phyloP scores from a whole-genome alignment of 2,113 vertebrate genomes.

The Stigmatopora nigra region DNA sequence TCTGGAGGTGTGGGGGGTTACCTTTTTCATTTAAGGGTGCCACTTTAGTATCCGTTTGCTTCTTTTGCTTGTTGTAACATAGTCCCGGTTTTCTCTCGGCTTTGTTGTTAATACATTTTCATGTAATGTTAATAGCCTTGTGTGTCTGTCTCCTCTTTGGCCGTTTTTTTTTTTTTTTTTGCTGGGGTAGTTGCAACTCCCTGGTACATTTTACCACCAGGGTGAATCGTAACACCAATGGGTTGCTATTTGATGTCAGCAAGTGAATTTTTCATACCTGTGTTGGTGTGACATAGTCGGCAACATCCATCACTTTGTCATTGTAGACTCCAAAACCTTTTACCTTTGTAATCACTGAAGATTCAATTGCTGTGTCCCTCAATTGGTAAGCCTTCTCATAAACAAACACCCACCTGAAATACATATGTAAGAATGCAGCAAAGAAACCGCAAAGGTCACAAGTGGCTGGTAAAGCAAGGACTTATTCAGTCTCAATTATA shows the following conservation, averaged over 20 bases:
- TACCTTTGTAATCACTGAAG: conserved; percentile 90
- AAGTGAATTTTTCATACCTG: conserved; percentile 73
- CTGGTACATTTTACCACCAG: too few species aligned
- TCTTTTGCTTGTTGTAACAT: too few species aligned
- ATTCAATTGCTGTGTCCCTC: conserved; percentile 83
- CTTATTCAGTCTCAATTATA: neutral
- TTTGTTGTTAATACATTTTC: too few species aligned
- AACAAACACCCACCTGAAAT: conserved; percentile 84
- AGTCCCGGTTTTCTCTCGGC: too few species aligned
- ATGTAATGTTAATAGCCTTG: too few species aligned
- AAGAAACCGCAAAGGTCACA: neutral
- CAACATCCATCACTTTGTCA: conserved; percentile 82
- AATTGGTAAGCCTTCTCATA: conserved; percentile 90
- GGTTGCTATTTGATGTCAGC: neutral
- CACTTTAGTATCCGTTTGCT: too few species aligned
- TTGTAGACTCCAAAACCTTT: conserved; percentile 86
- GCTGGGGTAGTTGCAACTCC: too few species aligned
- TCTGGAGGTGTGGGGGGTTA: too few species aligned
- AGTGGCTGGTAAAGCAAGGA: neutral
- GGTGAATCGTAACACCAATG: too few species aligned
- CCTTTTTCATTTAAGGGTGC: too few species aligned
- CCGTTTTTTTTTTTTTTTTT: too few species aligned
- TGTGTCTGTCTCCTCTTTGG: too few species aligned
- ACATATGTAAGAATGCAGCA: neutral
- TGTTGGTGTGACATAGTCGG: conserved; percentile 84